Evolutionary conservation across 1,140 invertebrate genomes (phyloP), one percentile per base, ranked within the genome.

Genomic region (Bombus pyrosoma): DNA sequence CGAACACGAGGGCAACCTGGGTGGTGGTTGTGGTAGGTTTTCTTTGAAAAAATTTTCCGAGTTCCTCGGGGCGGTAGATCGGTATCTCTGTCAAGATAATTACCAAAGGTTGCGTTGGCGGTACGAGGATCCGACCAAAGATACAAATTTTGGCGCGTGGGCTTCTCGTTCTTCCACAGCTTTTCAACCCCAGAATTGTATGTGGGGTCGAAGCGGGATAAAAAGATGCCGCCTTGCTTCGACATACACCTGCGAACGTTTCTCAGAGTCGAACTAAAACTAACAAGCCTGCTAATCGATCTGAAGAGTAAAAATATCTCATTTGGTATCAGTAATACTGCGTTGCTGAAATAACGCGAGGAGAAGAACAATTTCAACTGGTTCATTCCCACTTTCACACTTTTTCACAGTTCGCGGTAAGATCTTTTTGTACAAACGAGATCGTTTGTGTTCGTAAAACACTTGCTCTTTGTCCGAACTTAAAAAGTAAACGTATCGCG

Each of bases 71-170:
- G 72, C 62, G 73, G 62, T 37, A 87, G 87, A 90, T 91, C 84
- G 81, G 79, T 90, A 87, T 91, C 89, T 90, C 57, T 53, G 75
- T 43, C 41, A 69, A 62, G 80, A 34, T 88, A 88, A 91, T 91
- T 89, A 90, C 80, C 41, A 86, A 22, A 86, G 85, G 80, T 87
- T 81, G 80, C 79, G 81, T 71, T 74, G 80, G 69, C 86, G 79
- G 86, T 82, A 79, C 72, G 47, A 62, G 41, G 80, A 32, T 22
- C 47, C 53, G 12, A n/a, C 37, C 80, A 69, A n/a, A 81, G 79
- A 81, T 71, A 74, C 32, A 47, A 47, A 78, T 81, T 85, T 69
- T 53, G 78, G 68, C 83, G 71, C 83, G 83, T 85, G 84, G 84
- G 12, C 34, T 71, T 32, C 18, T n/a, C 10, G 74, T 62, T 25